Percentiles rank a stretch among this genome's conserved stretches.
phyloP scores from a whole-genome alignment of 2,888 invertebrate species.

The Conomelus anceps region DNA sequence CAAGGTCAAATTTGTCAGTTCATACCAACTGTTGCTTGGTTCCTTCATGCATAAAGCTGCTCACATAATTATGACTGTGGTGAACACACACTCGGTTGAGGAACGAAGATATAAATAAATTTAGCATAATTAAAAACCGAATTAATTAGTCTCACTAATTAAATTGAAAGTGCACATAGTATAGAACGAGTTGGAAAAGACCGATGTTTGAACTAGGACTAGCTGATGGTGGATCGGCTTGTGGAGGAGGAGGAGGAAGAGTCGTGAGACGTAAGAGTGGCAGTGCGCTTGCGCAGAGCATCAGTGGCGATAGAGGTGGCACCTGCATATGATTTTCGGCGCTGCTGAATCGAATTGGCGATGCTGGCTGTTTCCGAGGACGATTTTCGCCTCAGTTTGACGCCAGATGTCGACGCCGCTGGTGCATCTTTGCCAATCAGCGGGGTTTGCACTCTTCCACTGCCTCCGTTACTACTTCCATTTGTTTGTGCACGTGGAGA shows the following conservation, averaged over 20 bases:
- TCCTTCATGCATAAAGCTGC: too few species aligned
- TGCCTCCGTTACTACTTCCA: background rate
- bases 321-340: conserved; percentile 22
- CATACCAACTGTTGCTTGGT: too few species aligned
- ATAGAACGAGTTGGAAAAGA: too few species aligned
- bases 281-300: background rate
- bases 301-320: conserved; percentile 13
- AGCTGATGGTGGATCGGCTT: background rate
- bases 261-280: background rate
- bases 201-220: too few species aligned
- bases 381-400: conserved; percentile 22
- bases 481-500: background rate
- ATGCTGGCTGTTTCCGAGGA: conserved; percentile 12
- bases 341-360: conserved; percentile 13
- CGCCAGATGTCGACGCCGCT: background rate
- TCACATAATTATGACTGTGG: background rate
- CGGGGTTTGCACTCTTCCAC: background rate
- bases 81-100: background rate
- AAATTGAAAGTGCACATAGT: background rate
- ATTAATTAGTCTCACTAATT: background rate
- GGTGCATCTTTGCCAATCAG: conserved; percentile 9
- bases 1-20: too few species aligned
- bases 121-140: background rate
- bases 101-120: background rate
- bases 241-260: background rate